These are phyloP conservation scores for Leptothorax acervorum DNA, from an alignment of 2,888 invertebrate species.

Conservation along the genomic window DNA sequence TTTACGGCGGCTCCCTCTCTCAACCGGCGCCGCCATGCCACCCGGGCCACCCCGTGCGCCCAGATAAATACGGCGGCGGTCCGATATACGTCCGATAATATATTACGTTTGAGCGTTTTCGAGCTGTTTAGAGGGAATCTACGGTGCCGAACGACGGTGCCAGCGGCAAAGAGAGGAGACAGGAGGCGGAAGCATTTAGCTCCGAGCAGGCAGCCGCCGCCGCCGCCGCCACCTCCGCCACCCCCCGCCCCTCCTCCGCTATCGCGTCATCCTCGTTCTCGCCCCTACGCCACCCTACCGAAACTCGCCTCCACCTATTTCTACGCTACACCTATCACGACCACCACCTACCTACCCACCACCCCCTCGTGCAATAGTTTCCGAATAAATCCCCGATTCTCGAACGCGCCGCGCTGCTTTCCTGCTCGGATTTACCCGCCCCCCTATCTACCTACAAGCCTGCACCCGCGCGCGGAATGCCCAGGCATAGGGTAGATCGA, in stretches of 20 bases:
- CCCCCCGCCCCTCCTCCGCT: constrained; percentile 27
- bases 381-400: constrained; percentile 85
- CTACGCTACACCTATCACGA: constrained; percentile 60
- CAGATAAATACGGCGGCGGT: constrained; percentile 77
- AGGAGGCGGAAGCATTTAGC: constrained; percentile 76
- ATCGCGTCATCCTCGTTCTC: constrained; percentile 62
- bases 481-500: constrained; percentile 73
- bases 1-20: constrained; percentile 83
- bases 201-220: constrained; percentile 61
- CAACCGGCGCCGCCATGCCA: constrained; percentile 50
- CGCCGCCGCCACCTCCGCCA: constrained; percentile 17
- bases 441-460: constrained; percentile 76
- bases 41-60: constrained; percentile 56
- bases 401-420: constrained; percentile 82
- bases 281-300: constrained; percentile 54
- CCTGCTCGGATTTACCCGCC: constrained; percentile 82
- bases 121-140: constrained; percentile 82
- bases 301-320: constrained; percentile 72
- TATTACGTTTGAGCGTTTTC: constrained; percentile 84
- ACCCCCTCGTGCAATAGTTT: constrained; percentile 81
- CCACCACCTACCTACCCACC: constrained; percentile 70
- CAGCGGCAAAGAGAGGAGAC: constrained; percentile 65
- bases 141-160: constrained; percentile 69
- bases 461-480: constrained; percentile 72
- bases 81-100: constrained; percentile 82